Base-by-base conservation (phyloP, 1,140 invertebrate genomes). In the Doryteuthis pealeii region DNA sequence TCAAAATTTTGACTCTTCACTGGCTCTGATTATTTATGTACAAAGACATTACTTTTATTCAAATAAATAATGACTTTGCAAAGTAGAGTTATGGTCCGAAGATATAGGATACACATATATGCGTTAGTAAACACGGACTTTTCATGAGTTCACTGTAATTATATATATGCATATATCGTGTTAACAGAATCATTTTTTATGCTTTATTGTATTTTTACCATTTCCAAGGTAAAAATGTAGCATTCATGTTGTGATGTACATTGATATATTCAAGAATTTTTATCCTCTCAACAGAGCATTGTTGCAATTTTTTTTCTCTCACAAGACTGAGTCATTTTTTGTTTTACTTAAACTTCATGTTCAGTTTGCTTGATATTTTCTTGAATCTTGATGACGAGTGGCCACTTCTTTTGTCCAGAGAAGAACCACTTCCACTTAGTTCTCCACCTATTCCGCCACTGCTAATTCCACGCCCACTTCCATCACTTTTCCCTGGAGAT, bases 391-490 rank as follows among this genome's bases (percentile, higher is more conserved):
- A 62, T n/a, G 26, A 22, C 1, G 54, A 62, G 26, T 62, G 54
- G 18, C 54, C 26, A 6, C 10, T n/a, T n/a, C 54, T 8, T 28
- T 62, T 62, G 22, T 62, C 54, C 6, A 62, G 26, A 22, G 54
- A 62, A 28, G 54, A 62, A 62, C 54, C 54, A 62, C 54, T 62
- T 28, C 54, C 54, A 62, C 54, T 62, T 22, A 62, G 54, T 62
- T 62, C 54, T n/a, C 5, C 54, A 22, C 22, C 54, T n/a, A 22
- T 28, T 12, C 45, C 45, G 22, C 12, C 12, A 49, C 22, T 49
- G 45, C 45, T 49, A n/a, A 12, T 22, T 22, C 54, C 54, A 22
- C 18, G 26, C 10, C 26, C 26, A 18, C 54, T 62, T 28, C 54
- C 54, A 22, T 62, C 54, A 62, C 12, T 28, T 62, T 22, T 62